Conservation (phyloP, 2,888 invertebrate species). For the Toxonevra muliebris region DNA sequence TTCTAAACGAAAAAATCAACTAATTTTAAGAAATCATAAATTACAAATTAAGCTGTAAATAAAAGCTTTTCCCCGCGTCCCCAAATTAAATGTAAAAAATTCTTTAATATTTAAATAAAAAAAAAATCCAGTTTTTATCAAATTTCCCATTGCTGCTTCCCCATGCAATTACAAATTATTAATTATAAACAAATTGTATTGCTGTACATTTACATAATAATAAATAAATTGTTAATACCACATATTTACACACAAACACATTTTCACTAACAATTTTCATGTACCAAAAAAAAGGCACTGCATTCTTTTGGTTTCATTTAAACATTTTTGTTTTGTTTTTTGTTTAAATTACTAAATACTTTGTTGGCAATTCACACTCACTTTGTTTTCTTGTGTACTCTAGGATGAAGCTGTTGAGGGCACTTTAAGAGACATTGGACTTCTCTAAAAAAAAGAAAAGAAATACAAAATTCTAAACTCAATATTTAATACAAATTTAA, state of each 20-base stretch:
- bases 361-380: constrained; percentile 36
- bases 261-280: neutral
- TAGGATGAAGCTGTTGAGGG: constrained; percentile 95
- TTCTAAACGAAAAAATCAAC: no score
- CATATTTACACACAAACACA: constrained; percentile 5
- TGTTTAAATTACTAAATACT: constrained; percentile 3
- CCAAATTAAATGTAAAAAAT: no score
- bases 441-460: constrained; percentile 71
- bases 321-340: constrained; percentile 3
- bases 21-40: no score
- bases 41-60: no score
- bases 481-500: neutral
- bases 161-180: no score
- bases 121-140: no score
- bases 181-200: no score
- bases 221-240: neutral
- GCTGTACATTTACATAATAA: neutral
- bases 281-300: no score
- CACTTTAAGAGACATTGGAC: constrained; percentile 92
- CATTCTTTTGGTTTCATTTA: constrained; percentile 2
- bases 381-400: constrained; percentile 54
- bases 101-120: no score
- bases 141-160: no score
- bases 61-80: no score
- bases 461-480: neutral